Evolutionary conservation across 2,888 invertebrate genomes (phyloP), one percentile per base, ranked within the genome.

Genomic region (Altica lythri): DNA sequence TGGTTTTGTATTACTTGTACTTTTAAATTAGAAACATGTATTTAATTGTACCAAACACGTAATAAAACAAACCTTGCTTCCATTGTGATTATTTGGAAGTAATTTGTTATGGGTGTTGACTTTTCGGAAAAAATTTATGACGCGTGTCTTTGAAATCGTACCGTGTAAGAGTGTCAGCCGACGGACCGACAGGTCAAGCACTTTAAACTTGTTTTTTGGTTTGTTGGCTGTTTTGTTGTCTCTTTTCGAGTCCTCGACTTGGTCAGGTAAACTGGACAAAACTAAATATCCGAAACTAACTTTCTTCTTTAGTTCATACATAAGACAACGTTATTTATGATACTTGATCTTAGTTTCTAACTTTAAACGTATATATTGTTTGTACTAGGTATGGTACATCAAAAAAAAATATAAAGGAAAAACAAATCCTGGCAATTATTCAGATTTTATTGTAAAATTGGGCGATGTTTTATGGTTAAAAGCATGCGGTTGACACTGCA

Each of bases 401-500:
- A n/a, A n/a, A 35, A 14, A 35, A 13, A 53, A 42, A 53, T 37
- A 40, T 14, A 25, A 17, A 29, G 57, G 44, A 55, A 44, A 37
- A 37, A 48, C 45, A 45, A 53, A 51, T 48, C 50, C 17, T n/a
- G 52, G 57, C 62, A 57, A 59, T 64, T 63, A 63, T 60, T 62
- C 57, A 61, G 57, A 62, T 64, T 63, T 62, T 63, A 60, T 64
- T 61, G 63, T 57, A 56, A 58, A 66, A 68, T 66, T 65, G 60
- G 66, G 64, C 63, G 64, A 63, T 74, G 69, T 73, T 72, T 73
- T 72, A 74, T 73, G 68, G 67, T 62, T 59, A 57, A 61, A 62
- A 65, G 72, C 66, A 67, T 74, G 74, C 63, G 64, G 65, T 60
- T 74, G 75, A 74, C 75, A 69, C 63, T 63, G 66, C 66, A 64